Conservation (phyloP, 37 sponge, comb jelly and placozoan genomes). For the Halichondria panicea region DNA sequence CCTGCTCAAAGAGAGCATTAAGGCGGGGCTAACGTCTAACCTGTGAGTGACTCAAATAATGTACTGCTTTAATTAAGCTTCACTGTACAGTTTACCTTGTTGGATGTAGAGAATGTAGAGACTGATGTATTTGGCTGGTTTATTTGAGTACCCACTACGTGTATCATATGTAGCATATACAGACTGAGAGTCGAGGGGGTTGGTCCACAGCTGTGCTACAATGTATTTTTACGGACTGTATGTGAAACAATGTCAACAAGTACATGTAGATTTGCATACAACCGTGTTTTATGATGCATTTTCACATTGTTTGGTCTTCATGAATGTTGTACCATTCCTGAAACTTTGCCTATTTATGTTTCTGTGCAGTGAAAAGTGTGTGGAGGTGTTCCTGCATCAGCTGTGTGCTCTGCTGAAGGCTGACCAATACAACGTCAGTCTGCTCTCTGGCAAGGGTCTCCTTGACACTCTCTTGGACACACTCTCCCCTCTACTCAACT, state of each 20-base stretch:
- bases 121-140: too few species aligned
- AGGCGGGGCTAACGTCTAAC: neutral
- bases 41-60: constrained; percentile 2
- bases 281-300: too few species aligned
- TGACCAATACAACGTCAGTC: constrained; percentile 30
- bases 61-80: neutral
- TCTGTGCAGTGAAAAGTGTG: constrained; percentile 47
- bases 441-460: constrained; percentile 58
- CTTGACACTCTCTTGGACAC: constrained; percentile 44
- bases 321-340: neutral
- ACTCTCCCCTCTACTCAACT: constrained; percentile 38
- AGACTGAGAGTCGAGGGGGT: too few species aligned
- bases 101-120: too few species aligned
- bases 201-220: too few species aligned
- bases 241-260: too few species aligned
- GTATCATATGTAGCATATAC: neutral
- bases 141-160: neutral
- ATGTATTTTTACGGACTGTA: too few species aligned
- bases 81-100: too few species aligned
- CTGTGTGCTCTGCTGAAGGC: constrained; percentile 50
- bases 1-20: constrained; percentile 32
- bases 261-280: too few species aligned
- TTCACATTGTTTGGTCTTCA: too few species aligned
- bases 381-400: constrained; percentile 57
- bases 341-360: neutral